Base-by-base conservation (phyloP, 2,113 vertebrate genomes). In the Rhea pennata region DNA sequence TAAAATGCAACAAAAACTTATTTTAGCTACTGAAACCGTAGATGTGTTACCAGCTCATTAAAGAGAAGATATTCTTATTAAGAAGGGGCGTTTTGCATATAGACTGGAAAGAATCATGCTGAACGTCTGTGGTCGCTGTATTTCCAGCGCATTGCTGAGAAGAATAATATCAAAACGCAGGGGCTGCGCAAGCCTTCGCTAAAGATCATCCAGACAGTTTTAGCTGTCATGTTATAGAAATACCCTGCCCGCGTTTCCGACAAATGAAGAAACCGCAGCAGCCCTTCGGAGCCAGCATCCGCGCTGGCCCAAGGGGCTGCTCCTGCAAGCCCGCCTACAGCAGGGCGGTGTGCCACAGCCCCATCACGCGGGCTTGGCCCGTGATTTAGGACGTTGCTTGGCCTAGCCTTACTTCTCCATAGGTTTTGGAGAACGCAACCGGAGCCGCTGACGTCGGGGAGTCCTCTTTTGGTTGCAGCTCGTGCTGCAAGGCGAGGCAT, bases 361-460 rank as follows among this genome's bases (percentile, higher is more conserved):
- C 12, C 10, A 24, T 33, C n/a, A 2, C 0, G 1, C 6, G 2
- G 0, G 36, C 36, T 36, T 42, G 62, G 53, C 61, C 36, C 40
- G 23, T 27, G 11, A 2, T 4, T 74, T 58, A 17, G 48, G 51
- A 36, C 44, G 22, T 3, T 12, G 21, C 11, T 12, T 15, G 9
- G 15, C 66, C 15, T 77, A 23, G 27, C 11, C 46, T 33, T 51
- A 17, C 42, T 27, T 29, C 29, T 73, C 15, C 5, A 1, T 0
- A 23, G 9, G 3, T 33, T 67, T 29, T 62, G n/a, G 66, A 76
- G 51, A 27, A 42, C 0, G 8, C 4, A 12, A 7, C 24, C 27
- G 33, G 26, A 59, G 22, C 5, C 4, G 0, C 15, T 39, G 4
- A 15, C 6, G 1, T 33, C 33, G 33, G 13, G 23, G 24, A 36